A percentile compares a stretch with the other conserved stretches of the same genome.
phyloP scores from a whole-genome alignment of 2,797 vertebrate species.

The Petrocephalus schoutedeni region DNA sequence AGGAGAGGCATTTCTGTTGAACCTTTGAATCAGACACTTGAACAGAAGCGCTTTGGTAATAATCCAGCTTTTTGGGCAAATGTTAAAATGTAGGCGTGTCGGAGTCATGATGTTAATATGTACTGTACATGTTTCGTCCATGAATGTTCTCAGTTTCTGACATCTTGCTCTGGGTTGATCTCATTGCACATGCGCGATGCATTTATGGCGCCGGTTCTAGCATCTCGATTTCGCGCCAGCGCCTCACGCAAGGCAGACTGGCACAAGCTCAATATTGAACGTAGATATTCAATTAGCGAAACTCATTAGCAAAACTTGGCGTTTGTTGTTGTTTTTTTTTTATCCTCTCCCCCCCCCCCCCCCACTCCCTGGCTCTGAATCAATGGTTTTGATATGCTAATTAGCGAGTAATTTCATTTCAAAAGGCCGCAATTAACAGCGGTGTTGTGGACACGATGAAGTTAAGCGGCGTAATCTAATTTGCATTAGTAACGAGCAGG shows the following conservation, averaged over 20 bases:
- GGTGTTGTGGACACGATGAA: slow-evolving; percentile 99
- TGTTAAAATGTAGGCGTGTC: not conserved
- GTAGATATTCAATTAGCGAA: slow-evolving; percentile 96
- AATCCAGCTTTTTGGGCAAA: not conserved
- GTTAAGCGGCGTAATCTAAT: slow-evolving; percentile 99
- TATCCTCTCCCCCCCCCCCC: slow-evolving; percentile 52
- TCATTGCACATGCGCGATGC: slow-evolving; percentile 52
- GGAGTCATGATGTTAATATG: not conserved
- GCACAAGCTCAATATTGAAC: slow-evolving; percentile 55
- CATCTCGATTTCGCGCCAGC: slow-evolving; percentile 34
- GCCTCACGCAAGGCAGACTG: slow-evolving; percentile 56
- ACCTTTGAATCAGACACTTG: not conserved
- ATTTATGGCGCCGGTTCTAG: slow-evolving; percentile 46
- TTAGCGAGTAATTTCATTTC: slow-evolving; percentile 99
- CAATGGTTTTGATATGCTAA: slow-evolving; percentile 99
- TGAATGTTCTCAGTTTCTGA: not conserved
- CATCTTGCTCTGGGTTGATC: not conserved
- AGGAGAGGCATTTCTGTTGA: not conserved
- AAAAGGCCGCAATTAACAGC: slow-evolving; percentile 99
- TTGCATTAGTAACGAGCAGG: slow-evolving; percentile 99
- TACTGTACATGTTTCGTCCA: not conserved
- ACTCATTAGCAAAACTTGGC: slow-evolving; percentile 99
- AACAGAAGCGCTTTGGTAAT: not conserved
- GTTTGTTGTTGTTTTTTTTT: slow-evolving; percentile 85
- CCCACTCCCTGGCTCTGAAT: slow-evolving; percentile 79